A percentile compares a stretch with the other conserved stretches of the same genome.
Evolutionary conservation across 2,797 vertebrate species (phyloP).

Genomic region (Centropyge bicolor): DNA sequence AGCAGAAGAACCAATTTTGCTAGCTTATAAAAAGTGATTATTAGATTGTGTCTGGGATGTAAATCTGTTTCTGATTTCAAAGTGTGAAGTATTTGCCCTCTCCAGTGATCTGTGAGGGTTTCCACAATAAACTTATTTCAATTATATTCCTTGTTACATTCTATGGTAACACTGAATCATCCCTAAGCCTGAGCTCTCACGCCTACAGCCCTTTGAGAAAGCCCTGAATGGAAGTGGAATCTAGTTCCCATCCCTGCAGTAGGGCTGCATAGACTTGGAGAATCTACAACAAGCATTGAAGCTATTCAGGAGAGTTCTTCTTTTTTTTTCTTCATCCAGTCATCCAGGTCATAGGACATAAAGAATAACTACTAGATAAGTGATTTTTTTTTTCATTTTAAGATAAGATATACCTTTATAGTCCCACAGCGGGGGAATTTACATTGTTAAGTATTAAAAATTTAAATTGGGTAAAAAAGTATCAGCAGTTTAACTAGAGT

Average conservation of each 20-base stretch:
- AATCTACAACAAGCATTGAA: neutral
- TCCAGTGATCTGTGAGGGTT: slow-evolving; percentile 95
- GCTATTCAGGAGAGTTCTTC: neutral
- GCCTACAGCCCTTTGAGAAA: neutral
- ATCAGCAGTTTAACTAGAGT: no score
- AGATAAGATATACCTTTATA: no score
- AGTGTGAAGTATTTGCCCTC: slow-evolving; percentile 97
- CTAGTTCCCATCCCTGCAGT: neutral
- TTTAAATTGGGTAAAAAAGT: no score
- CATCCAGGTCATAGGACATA: neutral
- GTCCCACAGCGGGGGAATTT: no score
- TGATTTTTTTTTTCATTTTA: no score
- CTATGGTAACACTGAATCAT: slow-evolving; percentile 73
- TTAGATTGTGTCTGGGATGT: slow-evolving; percentile 95
- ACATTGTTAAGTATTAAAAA: no score
- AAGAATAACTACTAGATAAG: no score
- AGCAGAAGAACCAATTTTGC: slow-evolving; percentile 82
- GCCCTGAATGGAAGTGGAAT: neutral
- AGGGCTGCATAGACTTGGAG: neutral
- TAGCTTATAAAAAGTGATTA: slow-evolving; percentile 83
- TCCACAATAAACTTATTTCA: slow-evolving; percentile 99
- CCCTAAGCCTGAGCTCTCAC: neutral
- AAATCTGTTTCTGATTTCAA: slow-evolving; percentile 94
- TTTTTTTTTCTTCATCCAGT: no score
- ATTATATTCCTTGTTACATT: slow-evolving; percentile 92